Evolutionary conservation across 2,888 invertebrate genomes (phyloP), one percentile per base, ranked within the genome.

Genomic region (Leucoma salicis): DNA sequence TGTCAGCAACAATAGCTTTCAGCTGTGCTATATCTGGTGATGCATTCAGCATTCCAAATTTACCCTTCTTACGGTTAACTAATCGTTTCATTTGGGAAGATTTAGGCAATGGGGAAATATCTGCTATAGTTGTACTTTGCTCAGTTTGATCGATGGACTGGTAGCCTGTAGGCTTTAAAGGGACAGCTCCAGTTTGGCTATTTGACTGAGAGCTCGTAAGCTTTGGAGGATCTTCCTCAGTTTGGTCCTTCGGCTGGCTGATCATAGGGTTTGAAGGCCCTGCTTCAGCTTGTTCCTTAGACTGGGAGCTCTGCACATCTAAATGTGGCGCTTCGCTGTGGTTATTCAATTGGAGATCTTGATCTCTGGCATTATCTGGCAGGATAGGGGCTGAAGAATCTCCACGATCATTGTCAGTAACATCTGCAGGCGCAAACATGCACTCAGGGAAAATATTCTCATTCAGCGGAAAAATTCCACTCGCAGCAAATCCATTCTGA

Each of bases 11-110:
- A 29, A 29, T 29, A 2, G 2, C 29, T 29, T 29, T 29, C 2
- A 29, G 29, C 2, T 3, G 12, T 29, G 29, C 29, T 12, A 29
- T 29, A 29, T 12, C 29, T 2, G 29, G 29, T 29, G 29, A 29
- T 3, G 29, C 29, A 29, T 29, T 29, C 7, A 29, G 29, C 29
- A 29, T 29, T n/a, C 29, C 29, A 12, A 29, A 29, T 29, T 29
- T 29, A 2, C 29, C 29, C 12, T 31, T 31, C n/a, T 31, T 31
- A 8, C 31, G 31, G 3, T 2, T 1, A 14, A 2, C 10, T 2
- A 6, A 6, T 31, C 31, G 3, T 31, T 31, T 31, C 8, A 29
- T 29, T 7, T 29, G 29, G 3, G 7, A 29, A 12, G 29, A 29
- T 29, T 29, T 29, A 29, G 29, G 29, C 11, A 29, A 29, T 29